These are phyloP conservation scores for Amblyraja radiata DNA, from an alignment of 2,797 vertebrate species.

Conservation along the genomic window DNA sequence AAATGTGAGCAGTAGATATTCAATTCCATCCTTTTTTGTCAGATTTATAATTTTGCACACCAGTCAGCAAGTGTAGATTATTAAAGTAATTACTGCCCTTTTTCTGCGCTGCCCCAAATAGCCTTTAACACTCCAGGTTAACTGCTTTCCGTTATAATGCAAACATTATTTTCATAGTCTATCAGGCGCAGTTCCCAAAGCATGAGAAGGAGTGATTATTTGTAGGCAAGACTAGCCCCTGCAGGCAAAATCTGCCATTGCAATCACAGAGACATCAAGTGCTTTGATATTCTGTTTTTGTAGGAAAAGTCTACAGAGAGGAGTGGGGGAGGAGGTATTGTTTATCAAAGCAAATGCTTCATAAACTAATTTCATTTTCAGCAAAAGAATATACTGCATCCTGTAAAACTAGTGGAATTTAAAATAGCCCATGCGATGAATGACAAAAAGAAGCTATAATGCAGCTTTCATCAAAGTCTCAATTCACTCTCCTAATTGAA, in stretches of 20 bases:
- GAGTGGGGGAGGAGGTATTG: neutral
- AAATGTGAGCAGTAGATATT: neutral
- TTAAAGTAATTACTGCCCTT: slow-evolving; percentile 26
- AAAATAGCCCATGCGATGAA: neutral
- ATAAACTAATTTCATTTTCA: slow-evolving; percentile 25
- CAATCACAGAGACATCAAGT: slow-evolving; percentile 29
- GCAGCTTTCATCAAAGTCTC: neutral
- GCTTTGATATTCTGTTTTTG: slow-evolving; percentile 28
- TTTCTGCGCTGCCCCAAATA: slow-evolving; percentile 18
- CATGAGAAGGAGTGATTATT: slow-evolving; percentile 13
- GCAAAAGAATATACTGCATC: neutral
- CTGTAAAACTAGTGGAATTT: neutral
- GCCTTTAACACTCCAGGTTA: slow-evolving; percentile 35
- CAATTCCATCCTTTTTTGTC: neutral
- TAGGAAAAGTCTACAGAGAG: neutral
- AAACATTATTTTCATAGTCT: slow-evolving; percentile 34
- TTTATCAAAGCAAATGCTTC: slow-evolving; percentile 17
- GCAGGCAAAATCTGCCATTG: slow-evolving; percentile 28
- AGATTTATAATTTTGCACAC: slow-evolving; percentile 12
- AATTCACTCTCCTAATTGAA: neutral
- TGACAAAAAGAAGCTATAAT: neutral
- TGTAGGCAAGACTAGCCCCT: slow-evolving; percentile 37
- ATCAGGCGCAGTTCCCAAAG: slow-evolving; percentile 32
- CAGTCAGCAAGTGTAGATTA: slow-evolving; percentile 23
- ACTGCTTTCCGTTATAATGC: slow-evolving; percentile 36